Evolutionary conservation across 2,888 invertebrate species (phyloP), one percentile per base, ranked within the genome.

Genomic region (Synergus itoensis): DNA sequence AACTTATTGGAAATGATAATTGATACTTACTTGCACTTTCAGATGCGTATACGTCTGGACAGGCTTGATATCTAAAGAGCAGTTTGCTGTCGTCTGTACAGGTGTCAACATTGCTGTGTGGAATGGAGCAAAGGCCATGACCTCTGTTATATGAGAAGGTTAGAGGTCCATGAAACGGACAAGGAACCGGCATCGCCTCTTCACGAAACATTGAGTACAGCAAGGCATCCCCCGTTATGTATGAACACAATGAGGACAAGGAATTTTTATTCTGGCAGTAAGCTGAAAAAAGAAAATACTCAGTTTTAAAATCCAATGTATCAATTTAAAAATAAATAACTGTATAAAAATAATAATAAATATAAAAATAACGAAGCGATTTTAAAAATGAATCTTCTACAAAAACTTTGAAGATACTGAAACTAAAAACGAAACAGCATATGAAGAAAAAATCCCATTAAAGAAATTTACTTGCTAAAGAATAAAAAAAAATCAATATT

Each of bases 131-230:
- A 90, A 97, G 97, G 28, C 98, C 98, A 89, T 97, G 96, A 4
- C 97, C 98, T 81, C 97, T 94, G 92, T 97, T 98, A 92, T 99
- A 99, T 77, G 98, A 97, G 93, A 99, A 99, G 81, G 97, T 96
- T 81, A 84, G 80, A 18, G 98, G 97, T 79, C 97, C 98, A 79
- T 94, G 94, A 91, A 96, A 96, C 0, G 99, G 99, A 92, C 99
- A 99, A 89, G 96, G 95, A 64, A 98, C 97, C 4, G 98, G 96
- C 28, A 95, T 95, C 16, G 97, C 97, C 90, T 96, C 96, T 91
- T 97, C 96, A 82, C 97, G 94, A 93, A 98, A 98, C 96, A 98
- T 96, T 87, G 97, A 97, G 93, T 96, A 97, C 16, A 98, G 94
- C 65, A 97, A 93, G 3, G 98, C 97, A 92, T 98, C 98, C 21